Evolutionary conservation across 2,888 invertebrate species (phyloP), one percentile per base, ranked within the genome.

Genomic region (Drosophila pegasa): DNA sequence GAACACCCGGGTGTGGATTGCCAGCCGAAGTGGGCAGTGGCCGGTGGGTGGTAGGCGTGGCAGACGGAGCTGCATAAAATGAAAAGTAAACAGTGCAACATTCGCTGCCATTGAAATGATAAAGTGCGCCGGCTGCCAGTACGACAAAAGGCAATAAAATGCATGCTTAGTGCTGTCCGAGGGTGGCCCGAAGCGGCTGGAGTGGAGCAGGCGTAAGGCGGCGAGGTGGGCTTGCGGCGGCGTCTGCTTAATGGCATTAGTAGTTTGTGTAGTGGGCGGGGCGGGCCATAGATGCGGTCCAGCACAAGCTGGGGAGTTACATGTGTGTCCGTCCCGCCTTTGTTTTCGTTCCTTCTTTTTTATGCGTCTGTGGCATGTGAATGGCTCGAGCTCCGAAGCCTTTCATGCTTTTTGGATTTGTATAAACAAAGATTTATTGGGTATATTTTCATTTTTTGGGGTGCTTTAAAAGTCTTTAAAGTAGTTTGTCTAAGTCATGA

Each of bases 391-490:
- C 79, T 68, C 38, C 80, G 85, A 80, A 88, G 71, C 65, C 80
- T 83, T 83, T 82, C 69, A 74, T 88, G 84, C 65, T 83, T 69
- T 86, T 65, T 77, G 84, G 87, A 83, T 88, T 83, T 77, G 74
- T 86, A 80, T 76, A 87, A 83, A 80, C 88, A 83, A 86, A 83
- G 88, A 83, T 88, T 83, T 83, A 83, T 83, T 86, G 87, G 71
- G 50, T 71, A 35, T 70, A 62, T 63, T 67, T 71, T 71, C 12
- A 58, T 40, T 50, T 29, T 67, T 59, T 51, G 16, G 25, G n/a
- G 47, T 12, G 16, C 50, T 55, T 70, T 58, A 51, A 75, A 75
- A 31, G 48, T n/a, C 31, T 57, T 35, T 41, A 75, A 58, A 31
- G 18, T 54, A 27, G 25, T 60, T 51, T 25, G 5, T 27, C 12